Evolutionary conservation across 1,140 invertebrate genomes (phyloP).

Genomic region (Halyomorpha halys): DNA sequence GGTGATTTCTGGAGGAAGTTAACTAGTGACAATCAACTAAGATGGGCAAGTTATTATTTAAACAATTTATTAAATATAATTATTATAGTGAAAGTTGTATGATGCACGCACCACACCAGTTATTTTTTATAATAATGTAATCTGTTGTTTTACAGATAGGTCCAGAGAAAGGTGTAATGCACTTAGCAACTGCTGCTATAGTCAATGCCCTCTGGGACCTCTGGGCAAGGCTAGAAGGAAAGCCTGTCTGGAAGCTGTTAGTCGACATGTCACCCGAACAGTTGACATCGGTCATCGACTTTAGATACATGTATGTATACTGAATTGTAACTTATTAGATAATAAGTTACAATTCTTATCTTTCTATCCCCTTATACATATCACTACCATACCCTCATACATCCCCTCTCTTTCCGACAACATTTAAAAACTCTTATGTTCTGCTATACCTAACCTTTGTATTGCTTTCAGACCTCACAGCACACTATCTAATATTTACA

Average conservation of each 20-base stretch:
- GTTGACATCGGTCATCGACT: slow-evolving; percentile 76
- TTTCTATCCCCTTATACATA: no score
- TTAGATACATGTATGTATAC: slow-evolving; percentile 60
- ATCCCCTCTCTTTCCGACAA: no score
- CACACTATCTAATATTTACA: no score
- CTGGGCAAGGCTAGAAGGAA: slow-evolving; percentile 71
- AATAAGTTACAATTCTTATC: no score
- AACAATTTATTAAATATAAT: no score
- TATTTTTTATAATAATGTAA: no score
- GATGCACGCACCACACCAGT: no score
- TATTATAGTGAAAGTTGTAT: not conserved
- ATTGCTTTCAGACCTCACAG: no score
- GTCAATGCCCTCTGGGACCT: slow-evolving; percentile 86
- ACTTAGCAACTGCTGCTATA: slow-evolving; percentile 78
- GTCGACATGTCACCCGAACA: slow-evolving; percentile 70
- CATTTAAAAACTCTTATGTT: no score
- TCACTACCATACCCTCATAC: no score
- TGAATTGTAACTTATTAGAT: not conserved
- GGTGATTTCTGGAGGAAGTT: slow-evolving; percentile 64
- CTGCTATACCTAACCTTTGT: no score
- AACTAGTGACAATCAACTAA: slow-evolving; percentile 75
- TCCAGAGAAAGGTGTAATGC: slow-evolving; percentile 83
- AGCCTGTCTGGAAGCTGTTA: slow-evolving; percentile 79
- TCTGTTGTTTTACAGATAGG: slow-evolving; percentile 51
- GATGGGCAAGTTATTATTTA: slow-evolving; percentile 59